phyloP scores from a whole-genome alignment of 1,140 invertebrate species.

The Dysdera silvatica region DNA sequence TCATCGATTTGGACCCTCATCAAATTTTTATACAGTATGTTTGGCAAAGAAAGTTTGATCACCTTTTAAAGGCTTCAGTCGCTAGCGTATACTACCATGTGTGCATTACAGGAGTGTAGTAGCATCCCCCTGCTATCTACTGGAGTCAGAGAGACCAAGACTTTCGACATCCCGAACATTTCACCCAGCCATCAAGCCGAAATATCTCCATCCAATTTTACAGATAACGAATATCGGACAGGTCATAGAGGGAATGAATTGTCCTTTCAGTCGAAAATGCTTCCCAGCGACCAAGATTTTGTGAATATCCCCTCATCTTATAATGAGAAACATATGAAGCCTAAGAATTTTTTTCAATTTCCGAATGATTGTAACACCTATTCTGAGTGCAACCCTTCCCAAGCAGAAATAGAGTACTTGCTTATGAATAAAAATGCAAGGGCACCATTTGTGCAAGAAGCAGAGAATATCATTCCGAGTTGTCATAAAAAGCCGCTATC shows the following conservation, averaged over 20 bases:
- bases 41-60: no score
- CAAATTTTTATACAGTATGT: no score
- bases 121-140: no score
- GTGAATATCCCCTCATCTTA: no score
- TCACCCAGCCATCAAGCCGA: not conserved
- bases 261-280: not conserved
- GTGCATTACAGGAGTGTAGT: slow-evolving; percentile 9
- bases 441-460: slow-evolving; percentile 19
- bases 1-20: no score
- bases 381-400: slow-evolving; percentile 18
- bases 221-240: slow-evolving; percentile 3
- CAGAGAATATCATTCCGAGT: slow-evolving; percentile 7
- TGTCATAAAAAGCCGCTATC: slow-evolving; percentile 8
- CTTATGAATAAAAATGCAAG: slow-evolving; percentile 25
- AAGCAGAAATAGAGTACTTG: slow-evolving; percentile 24
- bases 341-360: no score
- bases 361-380: slow-evolving; percentile 10
- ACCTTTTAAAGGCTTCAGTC: no score
- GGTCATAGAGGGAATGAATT: not conserved
- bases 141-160: no score
- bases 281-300: slow-evolving; percentile 1
- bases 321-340: no score
- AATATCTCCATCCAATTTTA: not conserved
- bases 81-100: slow-evolving; percentile 5
- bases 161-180: no score